phyloP scores from a whole-genome alignment of 2,797 vertebrate species.

The Peromyscus eremicus region DNA sequence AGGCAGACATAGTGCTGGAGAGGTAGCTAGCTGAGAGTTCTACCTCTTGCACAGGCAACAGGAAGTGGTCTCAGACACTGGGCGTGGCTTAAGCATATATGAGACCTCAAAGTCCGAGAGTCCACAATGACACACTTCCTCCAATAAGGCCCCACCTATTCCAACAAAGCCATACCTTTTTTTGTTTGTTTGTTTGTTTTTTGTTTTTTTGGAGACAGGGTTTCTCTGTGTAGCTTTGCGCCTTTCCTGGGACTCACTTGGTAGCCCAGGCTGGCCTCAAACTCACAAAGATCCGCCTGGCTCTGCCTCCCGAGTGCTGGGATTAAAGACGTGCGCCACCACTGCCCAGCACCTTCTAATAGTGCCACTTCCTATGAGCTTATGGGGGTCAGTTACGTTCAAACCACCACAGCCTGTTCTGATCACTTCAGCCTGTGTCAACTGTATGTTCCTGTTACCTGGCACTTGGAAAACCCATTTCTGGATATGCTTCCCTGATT shows the following conservation, averaged over 20 bases:
- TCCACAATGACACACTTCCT: neutral
- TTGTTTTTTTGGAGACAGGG: too few species aligned
- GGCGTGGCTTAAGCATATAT: neutral
- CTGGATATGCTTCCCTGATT: neutral
- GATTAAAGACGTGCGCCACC: too few species aligned
- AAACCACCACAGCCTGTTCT: neutral
- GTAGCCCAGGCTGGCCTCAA: too few species aligned
- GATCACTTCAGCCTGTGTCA: neutral
- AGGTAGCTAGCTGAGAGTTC: neutral
- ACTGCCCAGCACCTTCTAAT: neutral
- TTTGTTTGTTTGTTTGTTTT: too few species aligned
- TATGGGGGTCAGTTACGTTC: neutral
- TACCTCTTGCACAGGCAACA: neutral
- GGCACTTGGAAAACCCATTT: neutral
- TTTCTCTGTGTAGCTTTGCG: too few species aligned
- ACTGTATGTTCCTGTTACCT: neutral
- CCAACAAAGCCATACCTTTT: neutral
- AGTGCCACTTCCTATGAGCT: neutral
- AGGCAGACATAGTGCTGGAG: neutral
- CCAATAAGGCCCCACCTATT: neutral
- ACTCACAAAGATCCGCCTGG: too few species aligned
- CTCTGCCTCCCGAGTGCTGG: too few species aligned
- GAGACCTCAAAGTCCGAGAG: neutral
- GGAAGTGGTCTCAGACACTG: neutral
- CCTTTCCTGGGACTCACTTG: too few species aligned